Evolutionary conservation across 2,797 vertebrate species (phyloP).

Genomic region (Loris lydekkerianus): DNA sequence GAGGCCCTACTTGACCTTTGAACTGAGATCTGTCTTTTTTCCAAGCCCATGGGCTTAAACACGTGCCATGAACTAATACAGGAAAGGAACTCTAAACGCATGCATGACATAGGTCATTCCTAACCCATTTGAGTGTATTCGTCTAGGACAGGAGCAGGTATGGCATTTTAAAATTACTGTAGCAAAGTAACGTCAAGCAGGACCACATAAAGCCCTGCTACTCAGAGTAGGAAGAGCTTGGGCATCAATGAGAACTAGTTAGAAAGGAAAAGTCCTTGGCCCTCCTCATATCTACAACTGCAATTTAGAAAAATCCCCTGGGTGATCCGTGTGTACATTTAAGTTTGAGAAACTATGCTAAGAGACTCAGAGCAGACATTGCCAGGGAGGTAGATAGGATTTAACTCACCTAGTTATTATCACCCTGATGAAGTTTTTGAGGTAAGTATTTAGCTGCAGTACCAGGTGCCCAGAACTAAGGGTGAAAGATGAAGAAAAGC

Average conservation of each 20-base stretch:
- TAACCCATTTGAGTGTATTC: background rate
- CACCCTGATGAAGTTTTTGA: background rate
- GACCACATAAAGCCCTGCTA: background rate
- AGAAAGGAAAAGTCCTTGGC: background rate
- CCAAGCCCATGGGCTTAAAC: background rate
- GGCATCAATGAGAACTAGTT: background rate
- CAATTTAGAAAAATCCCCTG: background rate
- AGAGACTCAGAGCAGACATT: background rate
- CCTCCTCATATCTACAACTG: background rate
- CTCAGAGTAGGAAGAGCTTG: background rate
- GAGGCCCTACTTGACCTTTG: background rate
- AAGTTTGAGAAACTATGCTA: background rate
- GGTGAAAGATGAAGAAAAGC: background rate
- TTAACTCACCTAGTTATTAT: background rate
- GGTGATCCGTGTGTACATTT: background rate
- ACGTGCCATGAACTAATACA: background rate
- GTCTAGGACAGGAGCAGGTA: background rate
- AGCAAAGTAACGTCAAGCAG: background rate
- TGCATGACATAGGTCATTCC: background rate
- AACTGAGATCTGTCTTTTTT: constrained; percentile 2
- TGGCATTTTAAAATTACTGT: background rate
- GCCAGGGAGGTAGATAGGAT: background rate
- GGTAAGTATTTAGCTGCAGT: background rate
- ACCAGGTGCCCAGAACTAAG: background rate
- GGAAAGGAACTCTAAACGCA: background rate